Conservation (phyloP, 2,797 vertebrate species). For the Spondyliosoma cantharus region DNA sequence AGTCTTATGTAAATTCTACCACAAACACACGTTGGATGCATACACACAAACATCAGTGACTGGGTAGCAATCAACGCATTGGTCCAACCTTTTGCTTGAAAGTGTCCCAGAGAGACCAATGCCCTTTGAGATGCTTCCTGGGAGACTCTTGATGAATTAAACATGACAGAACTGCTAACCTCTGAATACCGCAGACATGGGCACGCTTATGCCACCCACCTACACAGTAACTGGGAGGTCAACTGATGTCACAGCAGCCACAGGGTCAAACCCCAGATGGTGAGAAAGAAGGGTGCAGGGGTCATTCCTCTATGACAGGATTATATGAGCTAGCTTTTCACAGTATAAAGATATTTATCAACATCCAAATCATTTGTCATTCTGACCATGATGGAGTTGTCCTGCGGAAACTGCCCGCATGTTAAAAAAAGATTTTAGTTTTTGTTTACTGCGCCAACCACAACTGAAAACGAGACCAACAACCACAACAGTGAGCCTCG, state of each 20-base stretch:
- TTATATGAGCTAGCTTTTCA: constrained; percentile 11
- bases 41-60: neutral
- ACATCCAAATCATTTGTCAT: constrained; percentile 11
- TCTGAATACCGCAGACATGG: neutral
- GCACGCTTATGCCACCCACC: constrained; percentile 35
- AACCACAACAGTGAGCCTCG: constrained; percentile 34
- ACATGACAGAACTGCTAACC: neutral
- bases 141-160: neutral
- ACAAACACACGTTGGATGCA: no score
- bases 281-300: constrained; percentile 23
- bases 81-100: neutral
- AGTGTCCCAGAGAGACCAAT: neutral
- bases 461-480: constrained; percentile 9
- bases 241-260: constrained; percentile 47
- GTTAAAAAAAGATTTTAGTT: neutral
- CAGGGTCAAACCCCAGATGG: constrained; percentile 66
- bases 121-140: neutral
- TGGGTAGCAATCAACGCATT: neutral
- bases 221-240: constrained; percentile 27
- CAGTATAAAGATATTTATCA: neutral
- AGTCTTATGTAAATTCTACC: no score
- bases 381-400: neutral
- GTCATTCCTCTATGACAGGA: constrained; percentile 26
- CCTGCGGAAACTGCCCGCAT: neutral
- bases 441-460: neutral